Evolutionary conservation across 2,797 vertebrate genomes (phyloP).

Genomic region (Chelon labrosus): DNA sequence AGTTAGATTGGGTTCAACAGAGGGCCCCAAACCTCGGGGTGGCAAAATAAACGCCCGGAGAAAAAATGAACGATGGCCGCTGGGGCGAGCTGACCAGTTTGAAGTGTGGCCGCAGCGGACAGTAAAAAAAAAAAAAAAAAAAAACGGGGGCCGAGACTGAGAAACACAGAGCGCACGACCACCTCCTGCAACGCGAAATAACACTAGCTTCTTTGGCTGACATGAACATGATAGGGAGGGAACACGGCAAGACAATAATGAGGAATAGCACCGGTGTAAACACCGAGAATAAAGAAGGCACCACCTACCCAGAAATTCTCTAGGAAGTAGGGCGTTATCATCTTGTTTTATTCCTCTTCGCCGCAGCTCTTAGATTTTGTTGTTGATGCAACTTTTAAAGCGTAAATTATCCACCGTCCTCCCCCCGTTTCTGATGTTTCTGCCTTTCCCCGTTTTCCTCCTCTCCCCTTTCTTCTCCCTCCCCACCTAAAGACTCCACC

Average conservation of each 20-base stretch:
- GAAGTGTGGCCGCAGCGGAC: conserved; percentile 4
- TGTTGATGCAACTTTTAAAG: conserved; percentile 63
- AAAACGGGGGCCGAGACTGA: background rate
- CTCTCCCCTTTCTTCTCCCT: conserved; percentile 84
- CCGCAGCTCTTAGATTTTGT: conserved; percentile 50
- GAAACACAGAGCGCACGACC: background rate
- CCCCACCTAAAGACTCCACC: conserved; percentile 85
- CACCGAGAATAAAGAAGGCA: conserved; percentile 50
- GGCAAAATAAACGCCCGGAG: conserved; percentile 70
- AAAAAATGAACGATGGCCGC: conserved; percentile 58
- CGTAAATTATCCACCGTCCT: conserved; percentile 79
- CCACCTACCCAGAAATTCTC: conserved; percentile 96
- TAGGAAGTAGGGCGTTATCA: conserved; percentile 95
- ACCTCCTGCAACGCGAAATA: conserved; percentile 13
- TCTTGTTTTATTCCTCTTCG: conserved; percentile 81
- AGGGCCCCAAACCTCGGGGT: conserved; percentile 83
- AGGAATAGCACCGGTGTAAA: conserved; percentile 66
- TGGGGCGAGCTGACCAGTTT: conserved; percentile 30
- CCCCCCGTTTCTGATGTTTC: conserved; percentile 77
- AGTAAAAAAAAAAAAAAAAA: no score
- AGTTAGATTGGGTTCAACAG: conserved; percentile 75
- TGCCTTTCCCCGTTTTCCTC: conserved; percentile 82
- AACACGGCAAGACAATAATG: conserved; percentile 58
- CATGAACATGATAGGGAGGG: conserved; percentile 59
- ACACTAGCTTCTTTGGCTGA: conserved; percentile 43